Evolutionary conservation across 2,888 invertebrate species (phyloP).

Genomic region (Amiota communis): DNA sequence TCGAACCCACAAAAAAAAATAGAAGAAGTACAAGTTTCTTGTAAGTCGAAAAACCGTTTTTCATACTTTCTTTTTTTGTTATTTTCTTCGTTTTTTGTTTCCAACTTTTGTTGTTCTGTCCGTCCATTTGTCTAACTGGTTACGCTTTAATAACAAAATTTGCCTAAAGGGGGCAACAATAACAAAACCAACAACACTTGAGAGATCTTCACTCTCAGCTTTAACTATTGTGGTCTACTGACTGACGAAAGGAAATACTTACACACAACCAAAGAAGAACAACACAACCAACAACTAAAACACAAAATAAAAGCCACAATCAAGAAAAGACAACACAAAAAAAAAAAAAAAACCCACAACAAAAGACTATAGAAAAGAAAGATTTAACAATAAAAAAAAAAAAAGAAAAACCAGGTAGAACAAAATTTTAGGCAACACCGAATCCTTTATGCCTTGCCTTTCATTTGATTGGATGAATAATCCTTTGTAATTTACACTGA

Average conservation of each 20-base stretch:
- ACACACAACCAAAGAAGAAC: neutral
- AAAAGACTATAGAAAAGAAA: neutral
- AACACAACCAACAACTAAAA: too few relatives aligned
- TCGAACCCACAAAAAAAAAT: conserved; percentile 38
- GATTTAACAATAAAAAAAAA: too few relatives aligned
- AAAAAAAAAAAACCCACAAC: conserved; percentile 6
- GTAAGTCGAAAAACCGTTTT: conserved; percentile 11
- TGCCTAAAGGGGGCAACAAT: conserved; percentile 31
- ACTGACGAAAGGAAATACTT: neutral
- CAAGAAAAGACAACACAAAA: conserved; percentile 23
- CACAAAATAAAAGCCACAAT: conserved; percentile 24
- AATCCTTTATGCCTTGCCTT: too few relatives aligned
- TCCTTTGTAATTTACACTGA: too few relatives aligned
- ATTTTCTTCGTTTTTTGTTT: conserved; percentile 25
- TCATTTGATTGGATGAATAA: too few relatives aligned
- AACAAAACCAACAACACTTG: neutral
- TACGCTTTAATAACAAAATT: conserved; percentile 38
- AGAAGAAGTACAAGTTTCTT: neutral
- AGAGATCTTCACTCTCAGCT: neutral
- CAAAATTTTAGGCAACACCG: too few relatives aligned
- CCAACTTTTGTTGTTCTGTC: neutral
- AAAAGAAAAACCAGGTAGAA: too few relatives aligned
- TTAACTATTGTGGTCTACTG: neutral
- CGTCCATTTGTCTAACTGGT: neutral
- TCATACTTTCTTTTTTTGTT: conserved; percentile 23